A percentile compares a stretch with the other conserved stretches of the same genome.
phyloP scores from a whole-genome alignment of 2,113 vertebrate species.

The Carassius auratus region DNA sequence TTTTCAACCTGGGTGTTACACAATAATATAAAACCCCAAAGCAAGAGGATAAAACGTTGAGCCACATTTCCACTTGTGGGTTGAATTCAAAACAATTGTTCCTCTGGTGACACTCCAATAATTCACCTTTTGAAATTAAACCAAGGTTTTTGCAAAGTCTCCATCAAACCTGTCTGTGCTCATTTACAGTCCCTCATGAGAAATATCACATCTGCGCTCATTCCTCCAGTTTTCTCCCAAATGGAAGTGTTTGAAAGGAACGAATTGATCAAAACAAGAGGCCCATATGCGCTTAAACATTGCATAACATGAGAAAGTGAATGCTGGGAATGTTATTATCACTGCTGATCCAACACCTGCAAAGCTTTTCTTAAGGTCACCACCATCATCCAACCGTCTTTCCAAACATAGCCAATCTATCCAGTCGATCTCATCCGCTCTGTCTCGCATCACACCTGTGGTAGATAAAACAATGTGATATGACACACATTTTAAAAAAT shows the following conservation, averaged over 20 bases:
- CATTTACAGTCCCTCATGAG: slow-evolving; percentile 9
- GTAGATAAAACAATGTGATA: slow-evolving; percentile 15
- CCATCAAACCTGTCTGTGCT: slow-evolving; percentile 15
- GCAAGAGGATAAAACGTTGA: neutral
- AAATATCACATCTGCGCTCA: slow-evolving; percentile 36
- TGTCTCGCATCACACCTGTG: neutral
- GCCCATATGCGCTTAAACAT: slow-evolving; percentile 17
- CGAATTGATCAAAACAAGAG: slow-evolving; percentile 30
- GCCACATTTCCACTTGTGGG: neutral
- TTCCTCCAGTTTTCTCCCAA: slow-evolving; percentile 20
- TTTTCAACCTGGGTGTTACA: neutral
- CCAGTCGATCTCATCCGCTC: slow-evolving; percentile 1
- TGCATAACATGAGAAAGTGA: slow-evolving; percentile 8
- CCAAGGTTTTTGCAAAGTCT: neutral
- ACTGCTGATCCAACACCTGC: slow-evolving; percentile 13
- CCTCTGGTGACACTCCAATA: slow-evolving; percentile 3
- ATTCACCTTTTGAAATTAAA: slow-evolving; percentile 14
- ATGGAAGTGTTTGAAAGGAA: slow-evolving; percentile 30
- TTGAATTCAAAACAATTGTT: neutral
- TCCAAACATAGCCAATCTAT: slow-evolving; percentile 19
- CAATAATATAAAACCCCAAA: neutral
- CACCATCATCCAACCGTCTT: neutral
- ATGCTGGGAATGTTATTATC: slow-evolving; percentile 17
- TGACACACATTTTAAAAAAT: neutral
- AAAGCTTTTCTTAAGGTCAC: neutral